These are phyloP conservation scores for Mus minutoides DNA, from an alignment of 2,797 vertebrate species.

Conservation along the genomic window DNA sequence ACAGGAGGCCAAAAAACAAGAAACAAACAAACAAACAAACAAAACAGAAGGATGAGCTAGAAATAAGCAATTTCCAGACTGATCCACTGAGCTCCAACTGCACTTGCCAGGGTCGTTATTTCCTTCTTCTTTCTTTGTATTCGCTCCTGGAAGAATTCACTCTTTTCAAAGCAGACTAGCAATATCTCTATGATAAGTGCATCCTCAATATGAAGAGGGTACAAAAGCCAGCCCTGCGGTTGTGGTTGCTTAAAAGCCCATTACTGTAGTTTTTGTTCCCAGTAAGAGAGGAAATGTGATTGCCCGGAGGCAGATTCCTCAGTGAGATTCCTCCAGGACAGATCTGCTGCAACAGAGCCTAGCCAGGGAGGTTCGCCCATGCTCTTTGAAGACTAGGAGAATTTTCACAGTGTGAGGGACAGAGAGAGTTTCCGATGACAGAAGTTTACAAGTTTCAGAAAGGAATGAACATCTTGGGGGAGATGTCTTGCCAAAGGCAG, in stretches of 20 bases:
- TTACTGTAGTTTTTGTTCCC: background rate
- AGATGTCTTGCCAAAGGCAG: background rate
- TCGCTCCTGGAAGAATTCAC: background rate
- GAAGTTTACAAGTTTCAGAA: slow-evolving; percentile 11
- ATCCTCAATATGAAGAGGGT: background rate
- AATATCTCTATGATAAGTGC: background rate
- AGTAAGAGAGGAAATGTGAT: background rate
- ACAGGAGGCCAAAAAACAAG: background rate
- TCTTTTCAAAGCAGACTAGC: slow-evolving; percentile 12
- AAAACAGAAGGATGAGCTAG: background rate
- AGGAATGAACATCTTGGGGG: background rate
- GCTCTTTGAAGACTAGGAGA: background rate
- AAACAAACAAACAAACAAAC: no score
- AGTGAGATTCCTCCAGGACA: background rate
- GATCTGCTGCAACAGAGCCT: background rate
- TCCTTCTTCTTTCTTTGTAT: background rate
- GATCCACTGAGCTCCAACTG: background rate
- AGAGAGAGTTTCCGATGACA: background rate
- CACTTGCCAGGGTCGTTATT: background rate
- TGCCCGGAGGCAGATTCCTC: background rate
- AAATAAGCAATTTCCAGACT: background rate
- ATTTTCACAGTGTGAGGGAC: background rate
- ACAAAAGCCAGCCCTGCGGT: slow-evolving; percentile 20
- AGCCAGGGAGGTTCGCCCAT: background rate
- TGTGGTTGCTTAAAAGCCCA: background rate